A percentile compares a stretch with the other conserved stretches of the same genome.
These are phyloP conservation scores for Zophobas atratus DNA, from an alignment of 1,140 invertebrate species.

Conservation along the genomic window DNA sequence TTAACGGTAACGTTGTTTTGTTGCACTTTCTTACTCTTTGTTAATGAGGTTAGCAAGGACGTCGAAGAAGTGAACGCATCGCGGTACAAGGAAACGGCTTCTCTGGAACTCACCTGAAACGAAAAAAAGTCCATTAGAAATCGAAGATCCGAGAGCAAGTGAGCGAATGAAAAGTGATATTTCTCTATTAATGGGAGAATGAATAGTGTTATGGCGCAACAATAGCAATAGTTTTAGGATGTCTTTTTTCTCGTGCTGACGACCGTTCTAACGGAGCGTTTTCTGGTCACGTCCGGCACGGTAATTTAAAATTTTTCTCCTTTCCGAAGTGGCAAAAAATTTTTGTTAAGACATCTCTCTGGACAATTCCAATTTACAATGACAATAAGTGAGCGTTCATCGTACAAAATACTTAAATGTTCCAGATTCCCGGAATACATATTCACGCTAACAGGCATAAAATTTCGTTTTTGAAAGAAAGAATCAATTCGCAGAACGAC, in stretches of 20 bases:
- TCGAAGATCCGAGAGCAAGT: neutral
- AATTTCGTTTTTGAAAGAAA: constrained; percentile 39
- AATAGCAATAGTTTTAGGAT: constrained; percentile 26
- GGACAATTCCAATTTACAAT: constrained; percentile 18
- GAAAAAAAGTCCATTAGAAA: constrained; percentile 22
- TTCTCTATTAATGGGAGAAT: neutral
- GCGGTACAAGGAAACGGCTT: neutral
- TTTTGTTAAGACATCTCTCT: constrained; percentile 35
- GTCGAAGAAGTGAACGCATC: neutral
- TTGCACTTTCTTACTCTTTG: neutral
- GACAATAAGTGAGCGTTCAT: constrained; percentile 17
- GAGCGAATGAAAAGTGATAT: constrained; percentile 30
- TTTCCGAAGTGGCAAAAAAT: constrained; percentile 21
- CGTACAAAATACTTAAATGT: constrained; percentile 14
- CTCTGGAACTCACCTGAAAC: constrained; percentile 11
- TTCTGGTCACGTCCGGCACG: constrained; percentile 29
- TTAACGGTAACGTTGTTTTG: constrained; percentile 2
- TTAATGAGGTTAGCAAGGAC: neutral
- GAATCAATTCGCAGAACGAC: constrained; percentile 24
- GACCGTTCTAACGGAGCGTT: constrained; percentile 33
- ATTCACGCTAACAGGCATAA: constrained; percentile 31
- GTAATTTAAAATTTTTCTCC: constrained; percentile 23
- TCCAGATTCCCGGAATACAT: constrained; percentile 19
- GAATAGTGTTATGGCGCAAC: neutral
- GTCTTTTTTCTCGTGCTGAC: constrained; percentile 9